Conservation (phyloP, 1,140 invertebrate species). For the Panagrolaimus sp. region DNA sequence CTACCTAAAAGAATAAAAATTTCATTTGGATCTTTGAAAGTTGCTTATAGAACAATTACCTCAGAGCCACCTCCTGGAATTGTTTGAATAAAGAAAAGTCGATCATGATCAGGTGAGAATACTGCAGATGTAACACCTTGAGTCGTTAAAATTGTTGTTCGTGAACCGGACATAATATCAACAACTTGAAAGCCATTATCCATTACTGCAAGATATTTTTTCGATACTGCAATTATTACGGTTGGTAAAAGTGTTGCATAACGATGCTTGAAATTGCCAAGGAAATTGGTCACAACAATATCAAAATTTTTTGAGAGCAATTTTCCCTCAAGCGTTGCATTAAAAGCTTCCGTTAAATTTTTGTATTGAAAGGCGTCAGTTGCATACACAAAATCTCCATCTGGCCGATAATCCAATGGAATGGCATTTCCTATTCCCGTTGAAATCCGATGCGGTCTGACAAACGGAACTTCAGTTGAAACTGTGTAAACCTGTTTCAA, state of each 20-base stretch:
- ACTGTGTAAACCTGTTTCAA: background rate
- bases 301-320: background rate
- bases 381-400: slow-evolving; percentile 8
- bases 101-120: background rate
- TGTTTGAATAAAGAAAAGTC: background rate
- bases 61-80: too few species aligned
- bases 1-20: too few species aligned
- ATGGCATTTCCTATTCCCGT: background rate
- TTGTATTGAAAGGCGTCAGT: background rate
- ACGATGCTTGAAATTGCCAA: background rate
- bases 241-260: background rate
- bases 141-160: too few species aligned
- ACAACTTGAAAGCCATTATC: background rate
- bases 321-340: background rate
- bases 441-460: background rate
- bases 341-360: background rate
- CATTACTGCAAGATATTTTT: background rate
- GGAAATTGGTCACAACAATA: background rate
- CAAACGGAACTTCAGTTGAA: background rate
- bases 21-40: too few species aligned
- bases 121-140: background rate
- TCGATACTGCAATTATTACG: background rate
- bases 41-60: too few species aligned
- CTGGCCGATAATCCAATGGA: background rate
- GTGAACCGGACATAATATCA: background rate